A percentile compares a stretch with the other conserved stretches of the same genome.
Conservation (phyloP, 1,140 invertebrate genomes). For the Hormaphis cornu region DNA sequence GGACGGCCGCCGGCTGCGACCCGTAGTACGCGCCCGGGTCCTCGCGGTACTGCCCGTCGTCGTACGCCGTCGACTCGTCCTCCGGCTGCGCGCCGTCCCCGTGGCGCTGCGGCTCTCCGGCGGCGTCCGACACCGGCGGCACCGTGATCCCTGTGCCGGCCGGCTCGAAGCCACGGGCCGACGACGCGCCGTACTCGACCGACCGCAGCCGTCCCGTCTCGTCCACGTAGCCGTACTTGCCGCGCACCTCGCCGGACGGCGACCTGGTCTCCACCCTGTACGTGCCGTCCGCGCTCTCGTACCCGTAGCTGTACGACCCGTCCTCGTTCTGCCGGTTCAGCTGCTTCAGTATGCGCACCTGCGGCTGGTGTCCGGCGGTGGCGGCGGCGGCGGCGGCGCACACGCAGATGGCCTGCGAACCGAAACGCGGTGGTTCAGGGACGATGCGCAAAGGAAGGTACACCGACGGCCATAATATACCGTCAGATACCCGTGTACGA, state of each 20-base stretch:
- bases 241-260: slow-evolving; percentile 67
- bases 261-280: slow-evolving; percentile 87
- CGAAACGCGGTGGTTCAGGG: not conserved
- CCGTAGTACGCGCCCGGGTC: slow-evolving; percentile 69
- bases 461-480: too few relatives aligned
- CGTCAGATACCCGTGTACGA: too few relatives aligned
- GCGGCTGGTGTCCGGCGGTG: slow-evolving; percentile 42
- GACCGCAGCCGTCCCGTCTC: slow-evolving; percentile 60
- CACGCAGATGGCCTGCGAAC: not conserved
- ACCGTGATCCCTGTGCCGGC: slow-evolving; percentile 67
- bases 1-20: slow-evolving; percentile 46
- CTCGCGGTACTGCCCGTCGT: slow-evolving; percentile 72
- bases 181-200: slow-evolving; percentile 67
- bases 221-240: slow-evolving; percentile 74
- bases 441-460: too few relatives aligned
- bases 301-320: slow-evolving; percentile 77
- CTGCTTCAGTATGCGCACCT: slow-evolving; percentile 60
- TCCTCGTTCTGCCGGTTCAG: slow-evolving; percentile 71
- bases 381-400: slow-evolving; percentile 32
- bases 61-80: slow-evolving; percentile 53
- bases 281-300: slow-evolving; percentile 79
- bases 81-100: slow-evolving; percentile 50
- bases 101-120: slow-evolving; percentile 65
- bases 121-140: slow-evolving; percentile 59
- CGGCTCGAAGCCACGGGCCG: slow-evolving; percentile 62